Base-by-base conservation (phyloP, 1,140 invertebrate genomes). In the Drosophila bocqueti region DNA sequence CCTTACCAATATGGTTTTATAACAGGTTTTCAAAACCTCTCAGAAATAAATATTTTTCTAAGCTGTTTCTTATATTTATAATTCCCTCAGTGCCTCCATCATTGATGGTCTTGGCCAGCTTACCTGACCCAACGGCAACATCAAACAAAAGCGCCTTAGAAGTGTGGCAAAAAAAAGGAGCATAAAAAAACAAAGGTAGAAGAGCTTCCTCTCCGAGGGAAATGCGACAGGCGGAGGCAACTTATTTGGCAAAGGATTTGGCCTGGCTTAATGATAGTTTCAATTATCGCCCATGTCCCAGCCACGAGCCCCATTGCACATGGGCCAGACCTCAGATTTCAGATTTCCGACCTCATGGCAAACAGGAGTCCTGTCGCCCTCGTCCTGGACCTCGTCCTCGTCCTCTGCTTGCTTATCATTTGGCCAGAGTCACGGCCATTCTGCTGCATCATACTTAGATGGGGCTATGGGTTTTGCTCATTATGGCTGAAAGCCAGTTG, bases 261-360 rank as follows among this genome's bases (percentile, higher is more conserved):
- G 64, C 54, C 66, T 74, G 81, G 77, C 85, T 89, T 89, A 89
- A 89, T 90, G 85, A 81, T 81, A 81, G 75, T 90, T 89, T 89
- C 84, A 89, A 89, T 90, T 89, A 90, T 89, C 81, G 81, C 62
- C 77, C 85, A 71, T 72, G 77, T 68, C 52, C 78, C 64, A 59
- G 63, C 57, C 34, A 61, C 63, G 72, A 62, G 76, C 59, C 52
- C 66, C 68, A 47, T 63, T 59, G 54, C 76, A 79, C 76, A 82
- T 73, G 79, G 62, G 69, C 60, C 63, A 72, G 45, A 69, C 76
- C 76, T 68, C 64, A 76, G 68, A 68, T 76, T 78, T 73, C 57
- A 58, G 60, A 69, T 69, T 67, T 67, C 47, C 61, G 26, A 58
- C 65, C 64, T 49, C 50, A 52, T 52, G 54, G 46, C 54, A 50